Evolutionary conservation across 2,113 vertebrate genomes (phyloP).

Genomic region (Ictidomys tridecemlineatus): DNA sequence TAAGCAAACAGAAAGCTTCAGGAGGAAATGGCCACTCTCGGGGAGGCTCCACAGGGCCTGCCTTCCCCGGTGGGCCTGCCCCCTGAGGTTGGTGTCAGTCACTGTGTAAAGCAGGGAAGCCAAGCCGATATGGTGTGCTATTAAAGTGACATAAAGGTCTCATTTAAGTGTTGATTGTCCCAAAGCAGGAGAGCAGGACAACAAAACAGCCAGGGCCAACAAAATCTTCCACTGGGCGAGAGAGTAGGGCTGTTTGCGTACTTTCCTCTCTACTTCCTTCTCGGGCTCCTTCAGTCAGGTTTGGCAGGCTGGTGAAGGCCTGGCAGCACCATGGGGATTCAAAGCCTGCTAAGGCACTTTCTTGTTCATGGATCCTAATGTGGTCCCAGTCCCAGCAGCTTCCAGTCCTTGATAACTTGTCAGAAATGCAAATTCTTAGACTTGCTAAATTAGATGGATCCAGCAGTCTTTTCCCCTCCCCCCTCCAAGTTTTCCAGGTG

Average conservation of each 20-base stretch:
- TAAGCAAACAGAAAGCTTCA: not conserved
- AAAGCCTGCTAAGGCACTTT: not conserved
- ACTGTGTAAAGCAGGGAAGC: not conserved
- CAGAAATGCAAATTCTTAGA: not conserved
- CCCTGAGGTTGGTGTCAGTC: not conserved
- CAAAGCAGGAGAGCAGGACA: not conserved
- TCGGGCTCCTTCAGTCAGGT: not conserved
- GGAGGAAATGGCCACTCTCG: not conserved
- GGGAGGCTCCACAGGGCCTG: not conserved
- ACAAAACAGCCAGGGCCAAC: not conserved
- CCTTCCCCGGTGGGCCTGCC: not conserved
- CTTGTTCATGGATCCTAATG: rapidly evolving
- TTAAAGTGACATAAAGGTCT: slow-evolving; percentile 18
- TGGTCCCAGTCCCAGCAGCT: not conserved
- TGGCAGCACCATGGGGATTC: not conserved
- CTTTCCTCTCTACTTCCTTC: not conserved
- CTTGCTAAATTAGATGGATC: not conserved
- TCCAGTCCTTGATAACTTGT: not conserved
- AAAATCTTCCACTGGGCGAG: not conserved
- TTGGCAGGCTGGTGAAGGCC: rapidly evolving
- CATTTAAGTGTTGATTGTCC: not conserved
- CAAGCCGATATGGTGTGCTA: not conserved
- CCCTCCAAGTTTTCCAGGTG: not conserved
- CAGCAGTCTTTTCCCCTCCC: not conserved
- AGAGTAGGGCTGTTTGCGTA: not conserved